A percentile compares a stretch with the other conserved stretches of the same genome.
Evolutionary conservation across 1,140 invertebrate genomes (phyloP).

Genomic region (Drosophila baimaii): DNA sequence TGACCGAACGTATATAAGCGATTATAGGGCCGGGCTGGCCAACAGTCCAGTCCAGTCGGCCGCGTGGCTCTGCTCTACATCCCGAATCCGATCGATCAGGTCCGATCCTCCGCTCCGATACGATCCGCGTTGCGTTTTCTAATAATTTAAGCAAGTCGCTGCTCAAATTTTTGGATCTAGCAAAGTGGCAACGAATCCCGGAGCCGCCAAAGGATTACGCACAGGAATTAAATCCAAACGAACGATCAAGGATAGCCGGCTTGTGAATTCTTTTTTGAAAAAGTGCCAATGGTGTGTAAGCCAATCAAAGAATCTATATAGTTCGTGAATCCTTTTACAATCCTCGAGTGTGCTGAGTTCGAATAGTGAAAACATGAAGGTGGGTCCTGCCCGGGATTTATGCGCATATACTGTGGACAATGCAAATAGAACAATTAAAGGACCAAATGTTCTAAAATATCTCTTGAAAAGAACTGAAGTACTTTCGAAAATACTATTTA

Average conservation of each 20-base stretch:
- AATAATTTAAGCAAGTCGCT: slow-evolving; percentile 3
- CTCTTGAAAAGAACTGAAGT: too few relatives aligned
- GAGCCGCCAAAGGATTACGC: slow-evolving; percentile 27
- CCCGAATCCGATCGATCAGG: slow-evolving; percentile 35
- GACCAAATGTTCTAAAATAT: background rate
- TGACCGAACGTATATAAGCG: slow-evolving; percentile 84
- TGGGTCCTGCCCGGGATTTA: slow-evolving; percentile 41
- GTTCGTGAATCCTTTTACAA: slow-evolving; percentile 13
- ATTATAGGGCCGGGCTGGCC: slow-evolving; percentile 84
- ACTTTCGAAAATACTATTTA: too few relatives aligned
- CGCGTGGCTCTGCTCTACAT: slow-evolving; percentile 81
- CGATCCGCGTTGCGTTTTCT: slow-evolving; percentile 16
- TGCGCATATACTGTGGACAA: background rate
- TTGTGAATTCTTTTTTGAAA: slow-evolving; percentile 50
- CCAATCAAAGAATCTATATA: slow-evolving; percentile 19
- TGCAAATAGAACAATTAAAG: background rate
- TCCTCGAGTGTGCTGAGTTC: slow-evolving; percentile 16
- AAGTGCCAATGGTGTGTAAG: slow-evolving; percentile 52
- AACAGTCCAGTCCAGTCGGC: slow-evolving; percentile 77
- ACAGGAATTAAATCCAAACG: background rate
- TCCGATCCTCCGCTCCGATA: slow-evolving; percentile 9
- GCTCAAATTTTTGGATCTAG: background rate
- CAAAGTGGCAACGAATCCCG: background rate
- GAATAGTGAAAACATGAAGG: slow-evolving; percentile 69
- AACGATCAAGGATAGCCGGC: slow-evolving; percentile 16